These are phyloP conservation scores for Hyperopisus bebe DNA, from an alignment of 2,113 vertebrate genomes.

Conservation along the genomic window DNA sequence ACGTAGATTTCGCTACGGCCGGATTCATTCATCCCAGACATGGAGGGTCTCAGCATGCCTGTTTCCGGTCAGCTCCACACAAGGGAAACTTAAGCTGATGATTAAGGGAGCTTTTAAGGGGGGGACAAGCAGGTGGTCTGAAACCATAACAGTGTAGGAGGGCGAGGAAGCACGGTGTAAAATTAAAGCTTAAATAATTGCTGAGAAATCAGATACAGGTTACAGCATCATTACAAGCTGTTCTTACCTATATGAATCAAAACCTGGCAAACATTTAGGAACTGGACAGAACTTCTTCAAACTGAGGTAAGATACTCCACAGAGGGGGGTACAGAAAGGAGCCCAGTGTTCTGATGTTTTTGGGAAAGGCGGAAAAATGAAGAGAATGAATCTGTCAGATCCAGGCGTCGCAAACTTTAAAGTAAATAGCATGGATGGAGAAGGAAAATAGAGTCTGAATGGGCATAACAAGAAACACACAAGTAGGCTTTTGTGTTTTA, in stretches of 20 bases:
- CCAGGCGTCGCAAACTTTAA: background rate
- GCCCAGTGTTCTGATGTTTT: background rate
- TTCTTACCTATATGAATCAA: background rate
- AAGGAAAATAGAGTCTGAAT: background rate
- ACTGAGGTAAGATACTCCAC: background rate
- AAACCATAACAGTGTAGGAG: background rate
- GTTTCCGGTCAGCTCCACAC: background rate
- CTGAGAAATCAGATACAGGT: background rate
- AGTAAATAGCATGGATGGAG: background rate
- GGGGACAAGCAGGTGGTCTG: background rate
- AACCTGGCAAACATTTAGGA: background rate
- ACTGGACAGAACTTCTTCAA: background rate
- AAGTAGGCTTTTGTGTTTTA: background rate
- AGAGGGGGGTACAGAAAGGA: background rate
- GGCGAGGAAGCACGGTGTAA: background rate
- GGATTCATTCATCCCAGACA: background rate
- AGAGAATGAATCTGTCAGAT: background rate
- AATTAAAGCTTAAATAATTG: constrained; percentile 1
- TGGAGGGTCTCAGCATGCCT: background rate
- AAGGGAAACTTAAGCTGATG: background rate
- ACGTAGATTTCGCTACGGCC: background rate
- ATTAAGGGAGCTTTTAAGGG: background rate
- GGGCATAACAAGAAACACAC: background rate
- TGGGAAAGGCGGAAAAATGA: background rate
- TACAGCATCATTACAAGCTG: background rate